These are phyloP conservation scores for Anabacerthia variegaticeps DNA, from an alignment of 2,797 vertebrate species.

Conservation along the genomic window DNA sequence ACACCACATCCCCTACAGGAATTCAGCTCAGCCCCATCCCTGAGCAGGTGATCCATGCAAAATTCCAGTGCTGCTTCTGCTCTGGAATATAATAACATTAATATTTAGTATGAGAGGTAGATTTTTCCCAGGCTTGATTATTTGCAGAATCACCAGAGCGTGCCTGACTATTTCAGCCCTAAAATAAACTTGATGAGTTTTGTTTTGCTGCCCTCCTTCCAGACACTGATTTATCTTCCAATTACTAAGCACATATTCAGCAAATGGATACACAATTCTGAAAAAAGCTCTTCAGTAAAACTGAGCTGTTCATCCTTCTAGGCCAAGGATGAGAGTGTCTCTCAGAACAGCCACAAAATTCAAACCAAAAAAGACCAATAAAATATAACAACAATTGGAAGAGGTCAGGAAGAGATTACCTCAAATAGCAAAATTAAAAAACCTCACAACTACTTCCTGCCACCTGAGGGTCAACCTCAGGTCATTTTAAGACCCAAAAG, in stretches of 20 bases:
- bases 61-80: not conserved
- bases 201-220: not conserved
- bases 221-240: not conserved
- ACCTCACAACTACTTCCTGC: not conserved
- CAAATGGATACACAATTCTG: not conserved
- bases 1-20: not conserved
- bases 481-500: not conserved
- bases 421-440: not conserved
- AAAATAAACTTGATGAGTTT: not conserved
- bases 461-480: not conserved
- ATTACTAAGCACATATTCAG: not conserved
- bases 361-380: not conserved
- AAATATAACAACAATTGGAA: not conserved
- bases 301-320: not conserved
- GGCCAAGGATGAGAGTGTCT: not conserved
- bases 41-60: not conserved
- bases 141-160: not conserved
- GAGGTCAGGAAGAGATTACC: not conserved
- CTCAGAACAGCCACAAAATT: not conserved
- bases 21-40: not conserved
- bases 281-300: not conserved
- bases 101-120: not conserved
- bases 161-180: not conserved
- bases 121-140: not conserved
- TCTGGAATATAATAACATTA: not conserved